Conservation (phyloP, 2,113 vertebrate genomes). For the Centropus unirufus region DNA sequence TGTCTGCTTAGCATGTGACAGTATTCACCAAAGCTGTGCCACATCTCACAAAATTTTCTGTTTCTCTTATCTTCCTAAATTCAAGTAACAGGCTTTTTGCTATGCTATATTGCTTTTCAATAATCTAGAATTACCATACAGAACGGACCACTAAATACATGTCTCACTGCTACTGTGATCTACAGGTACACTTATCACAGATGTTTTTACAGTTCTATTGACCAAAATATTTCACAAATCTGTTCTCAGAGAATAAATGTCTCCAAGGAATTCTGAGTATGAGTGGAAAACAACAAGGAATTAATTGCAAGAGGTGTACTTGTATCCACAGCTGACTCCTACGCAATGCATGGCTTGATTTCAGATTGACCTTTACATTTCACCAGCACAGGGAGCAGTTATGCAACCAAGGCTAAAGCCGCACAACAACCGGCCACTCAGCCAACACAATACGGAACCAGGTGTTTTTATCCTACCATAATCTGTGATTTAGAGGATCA, state of each 20-base stretch:
- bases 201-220: neutral
- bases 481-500: neutral
- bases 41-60: neutral
- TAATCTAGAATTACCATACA: neutral
- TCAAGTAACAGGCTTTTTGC: neutral
- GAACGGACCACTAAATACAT: neutral
- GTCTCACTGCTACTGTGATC: neutral
- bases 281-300: neutral
- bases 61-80: neutral
- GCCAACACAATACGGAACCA: neutral
- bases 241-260: neutral
- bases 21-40: neutral
- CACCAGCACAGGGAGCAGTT: neutral
- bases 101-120: neutral
- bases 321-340: neutral
- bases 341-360: neutral
- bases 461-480: conserved; percentile 13
- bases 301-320: neutral
- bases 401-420: neutral
- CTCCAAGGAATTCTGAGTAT: neutral
- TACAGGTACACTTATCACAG: neutral
- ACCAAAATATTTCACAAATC: neutral
- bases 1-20: neutral
- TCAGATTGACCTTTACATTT: neutral
- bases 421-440: neutral